Percentiles rank a stretch among this genome's conserved stretches.
phyloP scores from a whole-genome alignment of 2,113 vertebrate species.

The Microcebus tavaratra region DNA sequence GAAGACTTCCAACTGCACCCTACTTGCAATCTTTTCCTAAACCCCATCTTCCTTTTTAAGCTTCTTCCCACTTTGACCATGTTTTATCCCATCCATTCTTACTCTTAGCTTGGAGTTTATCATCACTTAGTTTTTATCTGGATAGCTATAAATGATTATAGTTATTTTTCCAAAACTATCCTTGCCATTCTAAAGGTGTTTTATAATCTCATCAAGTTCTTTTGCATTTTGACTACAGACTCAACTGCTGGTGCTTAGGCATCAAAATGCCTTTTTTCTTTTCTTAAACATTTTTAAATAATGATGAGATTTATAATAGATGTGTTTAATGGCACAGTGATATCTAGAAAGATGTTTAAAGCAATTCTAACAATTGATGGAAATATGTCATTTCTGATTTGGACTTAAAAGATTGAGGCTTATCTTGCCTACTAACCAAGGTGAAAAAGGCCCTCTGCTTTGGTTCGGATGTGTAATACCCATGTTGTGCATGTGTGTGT shows the following conservation, averaged over 20 bases:
- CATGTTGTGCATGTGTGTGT: not conserved
- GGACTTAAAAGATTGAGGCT: not conserved
- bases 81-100: not conserved
- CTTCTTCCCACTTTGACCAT: not conserved
- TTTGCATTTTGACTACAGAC: not conserved
- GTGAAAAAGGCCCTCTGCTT: not conserved
- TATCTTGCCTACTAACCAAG: not conserved
- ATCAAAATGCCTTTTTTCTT: not conserved
- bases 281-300: not conserved
- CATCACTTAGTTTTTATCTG: not conserved
- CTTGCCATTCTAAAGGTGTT: not conserved
- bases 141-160: not conserved
- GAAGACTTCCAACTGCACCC: not conserved
- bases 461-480: not conserved
- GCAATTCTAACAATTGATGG: not conserved
- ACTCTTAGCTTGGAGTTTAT: not conserved
- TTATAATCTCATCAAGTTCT: not conserved
- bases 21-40: not conserved
- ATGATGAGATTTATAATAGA: not conserved
- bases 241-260: not conserved
- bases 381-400: not conserved
- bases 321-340: not conserved
- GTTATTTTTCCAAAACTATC: not conserved
- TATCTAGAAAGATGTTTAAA: slow-evolving; percentile 13
- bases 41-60: not conserved